Percentiles rank a stretch among this genome's conserved stretches.
These are phyloP conservation scores for Apamea crenata DNA, from an alignment of 2,888 invertebrate species.

Conservation along the genomic window DNA sequence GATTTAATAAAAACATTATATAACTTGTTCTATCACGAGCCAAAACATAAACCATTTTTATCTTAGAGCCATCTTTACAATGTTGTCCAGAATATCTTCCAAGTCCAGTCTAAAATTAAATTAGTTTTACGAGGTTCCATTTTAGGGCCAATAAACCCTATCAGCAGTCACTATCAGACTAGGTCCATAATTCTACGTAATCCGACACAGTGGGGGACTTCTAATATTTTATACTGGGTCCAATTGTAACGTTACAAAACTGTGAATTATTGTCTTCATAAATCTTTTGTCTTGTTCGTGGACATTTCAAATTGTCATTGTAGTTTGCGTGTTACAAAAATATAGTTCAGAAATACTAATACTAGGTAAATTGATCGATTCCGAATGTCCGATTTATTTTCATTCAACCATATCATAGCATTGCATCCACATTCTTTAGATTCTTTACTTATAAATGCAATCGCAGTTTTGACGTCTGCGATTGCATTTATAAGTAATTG, in stretches of 20 bases:
- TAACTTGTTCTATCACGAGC: constrained; percentile 43
- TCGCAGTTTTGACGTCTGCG: neutral
- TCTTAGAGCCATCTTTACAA: constrained; percentile 55
- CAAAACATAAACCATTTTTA: constrained; percentile 54
- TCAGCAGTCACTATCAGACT: constrained; percentile 51
- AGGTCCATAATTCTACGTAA: constrained; percentile 53
- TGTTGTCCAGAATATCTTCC: constrained; percentile 41
- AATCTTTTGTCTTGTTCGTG: constrained; percentile 63
- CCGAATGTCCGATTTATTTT: neutral
- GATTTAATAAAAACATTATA: constrained; percentile 53
- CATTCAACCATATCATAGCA: neutral
- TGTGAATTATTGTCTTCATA: constrained; percentile 69
- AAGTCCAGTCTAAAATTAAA: constrained; percentile 56
- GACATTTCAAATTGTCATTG: constrained; percentile 47
- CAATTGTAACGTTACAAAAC: constrained; percentile 70
- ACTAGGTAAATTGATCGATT: constrained; percentile 13
- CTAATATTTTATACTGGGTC: constrained; percentile 59
- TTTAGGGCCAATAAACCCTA: constrained; percentile 60
- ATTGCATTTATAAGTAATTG: too few relatives aligned
- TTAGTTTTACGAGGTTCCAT: constrained; percentile 57
- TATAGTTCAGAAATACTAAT: constrained; percentile 11
- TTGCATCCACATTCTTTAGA: neutral
- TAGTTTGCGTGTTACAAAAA: constrained; percentile 55
- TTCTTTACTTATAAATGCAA: neutral
- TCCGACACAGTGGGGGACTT: constrained; percentile 58